Conservation (phyloP, 2,888 invertebrate genomes). For the Acrocyrtus sp. region DNA sequence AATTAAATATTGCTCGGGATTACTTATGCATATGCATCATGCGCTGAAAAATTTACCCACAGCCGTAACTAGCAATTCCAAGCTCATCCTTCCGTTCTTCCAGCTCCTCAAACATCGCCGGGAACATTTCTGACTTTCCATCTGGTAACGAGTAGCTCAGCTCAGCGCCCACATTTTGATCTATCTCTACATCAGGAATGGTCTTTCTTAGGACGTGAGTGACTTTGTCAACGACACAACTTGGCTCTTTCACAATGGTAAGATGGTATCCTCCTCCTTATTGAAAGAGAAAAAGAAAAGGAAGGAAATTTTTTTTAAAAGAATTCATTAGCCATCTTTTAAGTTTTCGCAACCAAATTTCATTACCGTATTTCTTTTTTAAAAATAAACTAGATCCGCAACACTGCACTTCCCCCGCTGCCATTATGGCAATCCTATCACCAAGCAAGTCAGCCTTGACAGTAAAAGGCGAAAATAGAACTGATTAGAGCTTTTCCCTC, state of each 20-base stretch:
- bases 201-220: slow-evolving; percentile 73
- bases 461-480: too few species aligned
- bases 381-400: slow-evolving; percentile 68
- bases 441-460: slow-evolving; percentile 69
- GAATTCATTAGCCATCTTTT: too few species aligned
- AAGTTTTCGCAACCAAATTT: too few species aligned
- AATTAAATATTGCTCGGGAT: too few species aligned
- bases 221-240: slow-evolving; percentile 67
- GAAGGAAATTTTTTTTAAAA: too few species aligned
- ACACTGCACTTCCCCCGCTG: slow-evolving; percentile 66
- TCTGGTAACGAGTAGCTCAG: slow-evolving; percentile 77
- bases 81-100: slow-evolving; percentile 72
- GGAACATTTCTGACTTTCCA: slow-evolving; percentile 73
- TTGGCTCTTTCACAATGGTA: slow-evolving; percentile 68
- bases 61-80: slow-evolving; percentile 82
- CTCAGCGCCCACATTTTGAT: slow-evolving; percentile 81
- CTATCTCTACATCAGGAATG: slow-evolving; percentile 75
- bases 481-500: too few species aligned
- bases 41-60: slow-evolving; percentile 66
- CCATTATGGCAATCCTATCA: slow-evolving; percentile 69
- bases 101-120: slow-evolving; percentile 75
- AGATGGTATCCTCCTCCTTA: slow-evolving; percentile 69
- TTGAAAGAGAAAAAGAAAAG: too few species aligned
- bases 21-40: too few species aligned
- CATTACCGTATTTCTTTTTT: slow-evolving; percentile 67